Base-by-base conservation (phyloP, 1,140 invertebrate genomes). In the Drosophila suzukii region DNA sequence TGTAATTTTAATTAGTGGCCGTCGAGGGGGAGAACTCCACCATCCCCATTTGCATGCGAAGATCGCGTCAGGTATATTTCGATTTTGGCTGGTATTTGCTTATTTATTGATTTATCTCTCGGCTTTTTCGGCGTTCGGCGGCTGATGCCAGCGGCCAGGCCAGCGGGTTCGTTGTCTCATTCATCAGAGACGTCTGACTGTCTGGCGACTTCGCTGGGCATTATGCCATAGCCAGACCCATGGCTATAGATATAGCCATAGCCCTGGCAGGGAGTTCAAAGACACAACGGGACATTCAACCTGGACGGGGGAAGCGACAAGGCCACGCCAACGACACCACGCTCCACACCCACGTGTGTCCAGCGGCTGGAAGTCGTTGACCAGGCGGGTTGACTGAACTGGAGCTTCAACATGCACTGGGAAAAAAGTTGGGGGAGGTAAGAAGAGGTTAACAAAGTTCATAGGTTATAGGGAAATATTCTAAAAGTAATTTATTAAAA, bases 201-300 rank as follows among this genome's bases (percentile, higher is more conserved):
- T 88, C 83, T 88, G 83, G 83, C 63, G 75, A 78, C 78, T 73
- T 49, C 72, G 66, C 34, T 75, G 54, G 78, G 78, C 82, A 82
- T 86, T 86, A 86, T 86, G 83, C 83, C 83, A 86, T 86, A 78
- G 80, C 49, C 34, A 32, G 4, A 43, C 39, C 56, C 41, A 46
- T 47, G 15, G 53, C 46, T 70, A 34, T 32, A 44, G 34, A 15
- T 39, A 46, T 55, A 6, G 60, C 17, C 60, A 43, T 32, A 73
- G 57, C 71, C 68, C 67, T 56, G 51, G 67, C 38, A 47, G 39
- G 43, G 81, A 82, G 83, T 88, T 88, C 83, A 88, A 88, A 88
- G 83, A 88, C 83, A 88, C 83, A 88, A 88, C 75, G 84, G 83
- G 78, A 89, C 83, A 89, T 88, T 88, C 83, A 88, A 83, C 83